Conservation (phyloP, 2,888 invertebrate genomes). For the Callimorpha dominula region DNA sequence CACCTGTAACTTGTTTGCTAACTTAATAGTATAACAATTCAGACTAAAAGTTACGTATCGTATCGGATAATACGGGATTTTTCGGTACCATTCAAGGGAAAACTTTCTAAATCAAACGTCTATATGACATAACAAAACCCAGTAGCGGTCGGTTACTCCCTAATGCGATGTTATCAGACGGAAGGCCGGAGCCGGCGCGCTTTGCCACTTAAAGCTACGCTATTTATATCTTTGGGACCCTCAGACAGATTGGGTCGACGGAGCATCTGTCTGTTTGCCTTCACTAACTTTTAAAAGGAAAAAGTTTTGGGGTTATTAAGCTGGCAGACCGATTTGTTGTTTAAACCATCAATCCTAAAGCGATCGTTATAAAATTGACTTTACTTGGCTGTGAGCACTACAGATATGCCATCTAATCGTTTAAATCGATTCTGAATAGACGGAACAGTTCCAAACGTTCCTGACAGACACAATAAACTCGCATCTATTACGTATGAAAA, state of each 20-base stretch:
- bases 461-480: too few relatives aligned
- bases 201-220: constrained; percentile 82
- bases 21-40: too few relatives aligned
- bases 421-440: too few relatives aligned
- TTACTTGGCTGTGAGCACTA: too few relatives aligned
- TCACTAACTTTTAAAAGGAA: constrained; percentile 33
- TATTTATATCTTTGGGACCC: constrained; percentile 80
- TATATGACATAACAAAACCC: constrained; percentile 77
- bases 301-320: constrained; percentile 15
- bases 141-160: constrained; percentile 79
- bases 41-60: too few relatives aligned
- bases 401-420: too few relatives aligned
- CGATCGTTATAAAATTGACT: neutral
- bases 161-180: constrained; percentile 83
- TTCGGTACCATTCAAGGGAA: constrained; percentile 19
- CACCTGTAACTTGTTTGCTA: too few relatives aligned
- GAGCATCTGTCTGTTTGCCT: constrained; percentile 69
- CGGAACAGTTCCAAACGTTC: too few relatives aligned
- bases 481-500: too few relatives aligned
- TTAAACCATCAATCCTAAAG: neutral
- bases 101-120: constrained; percentile 35
- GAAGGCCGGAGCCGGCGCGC: constrained; percentile 79
- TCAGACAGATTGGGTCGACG: constrained; percentile 68
- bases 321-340: constrained; percentile 9
- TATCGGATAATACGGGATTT: neutral